phyloP scores from a whole-genome alignment of 2,797 vertebrate genomes.

The Nannoperca australis region DNA sequence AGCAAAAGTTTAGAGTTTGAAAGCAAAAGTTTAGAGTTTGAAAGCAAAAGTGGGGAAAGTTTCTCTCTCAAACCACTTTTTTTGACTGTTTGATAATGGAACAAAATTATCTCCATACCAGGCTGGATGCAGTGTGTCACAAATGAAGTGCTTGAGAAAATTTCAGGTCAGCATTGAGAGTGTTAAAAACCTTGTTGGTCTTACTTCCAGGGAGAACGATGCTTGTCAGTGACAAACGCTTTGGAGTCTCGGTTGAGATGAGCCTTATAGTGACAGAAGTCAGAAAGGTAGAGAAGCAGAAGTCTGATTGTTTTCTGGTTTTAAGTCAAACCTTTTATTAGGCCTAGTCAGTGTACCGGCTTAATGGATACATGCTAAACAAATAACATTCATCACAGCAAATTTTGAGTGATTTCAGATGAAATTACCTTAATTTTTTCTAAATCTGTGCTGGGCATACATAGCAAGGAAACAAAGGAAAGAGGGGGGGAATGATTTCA shows the following conservation, averaged over 20 bases:
- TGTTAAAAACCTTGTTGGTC: slow-evolving; percentile 27
- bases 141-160: not conserved
- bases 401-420: slow-evolving; percentile 41
- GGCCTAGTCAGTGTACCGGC: not conserved
- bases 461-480: not conserved
- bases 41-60: no score
- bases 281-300: not conserved
- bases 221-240: slow-evolving; percentile 29
- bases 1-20: no score
- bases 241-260: slow-evolving; percentile 7
- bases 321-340: not conserved
- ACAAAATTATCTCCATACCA: no score
- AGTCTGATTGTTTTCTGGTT: not conserved
- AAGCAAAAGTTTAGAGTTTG: no score
- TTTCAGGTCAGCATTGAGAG: not conserved
- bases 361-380: not conserved
- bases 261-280: not conserved
- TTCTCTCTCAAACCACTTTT: no score
- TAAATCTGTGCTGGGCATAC: slow-evolving; percentile 16
- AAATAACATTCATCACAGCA: not conserved
- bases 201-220: slow-evolving; percentile 38
- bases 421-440: slow-evolving; percentile 58
- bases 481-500: slow-evolving; percentile 5
- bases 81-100: no score
- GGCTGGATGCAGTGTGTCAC: not conserved